A percentile compares a stretch with the other conserved stretches of the same genome.
Conservation (phyloP, 2,888 invertebrate genomes). For the Drosophila phalerata region DNA sequence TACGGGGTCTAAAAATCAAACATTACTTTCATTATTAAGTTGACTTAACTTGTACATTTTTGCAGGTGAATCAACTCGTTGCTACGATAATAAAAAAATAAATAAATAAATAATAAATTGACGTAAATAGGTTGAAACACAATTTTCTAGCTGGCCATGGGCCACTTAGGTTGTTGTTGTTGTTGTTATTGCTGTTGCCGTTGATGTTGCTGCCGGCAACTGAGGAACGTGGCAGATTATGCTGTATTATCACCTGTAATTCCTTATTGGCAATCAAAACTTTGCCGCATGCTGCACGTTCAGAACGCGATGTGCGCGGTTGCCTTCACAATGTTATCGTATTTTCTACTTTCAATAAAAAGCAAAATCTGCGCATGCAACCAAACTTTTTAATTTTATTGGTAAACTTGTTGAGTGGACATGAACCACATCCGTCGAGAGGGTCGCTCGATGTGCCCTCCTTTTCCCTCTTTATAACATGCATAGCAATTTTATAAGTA, state of each 20-base stretch:
- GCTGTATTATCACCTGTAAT: slow-evolving; percentile 83
- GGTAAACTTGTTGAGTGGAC: slow-evolving; percentile 68
- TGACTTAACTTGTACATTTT: background rate
- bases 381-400: slow-evolving; percentile 81
- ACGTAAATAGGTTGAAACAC: slow-evolving; percentile 37
- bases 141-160: slow-evolving; percentile 26
- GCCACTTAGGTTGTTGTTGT: slow-evolving; percentile 19
- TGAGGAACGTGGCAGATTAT: slow-evolving; percentile 77
- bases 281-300: slow-evolving; percentile 56
- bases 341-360: slow-evolving; percentile 78
- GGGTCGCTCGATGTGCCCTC: background rate
- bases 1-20: too few relatives aligned
- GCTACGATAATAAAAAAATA: slow-evolving; percentile 5
- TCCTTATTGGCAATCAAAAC: slow-evolving; percentile 84
- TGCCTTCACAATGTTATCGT: slow-evolving; percentile 54
- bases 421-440: slow-evolving; percentile 7
- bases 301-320: slow-evolving; percentile 20
- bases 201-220: slow-evolving; percentile 32
- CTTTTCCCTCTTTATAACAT: background rate
- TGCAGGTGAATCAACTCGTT: slow-evolving; percentile 3
- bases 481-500: slow-evolving; percentile 32
- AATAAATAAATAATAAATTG: slow-evolving; percentile 37
- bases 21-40: too few relatives aligned
- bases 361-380: slow-evolving; percentile 73
- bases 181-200: slow-evolving; percentile 15